Percentiles rank a stretch among this genome's conserved stretches.
These are phyloP conservation scores for Acleris holmiana DNA, from an alignment of 2,888 invertebrate species.

Conservation along the genomic window DNA sequence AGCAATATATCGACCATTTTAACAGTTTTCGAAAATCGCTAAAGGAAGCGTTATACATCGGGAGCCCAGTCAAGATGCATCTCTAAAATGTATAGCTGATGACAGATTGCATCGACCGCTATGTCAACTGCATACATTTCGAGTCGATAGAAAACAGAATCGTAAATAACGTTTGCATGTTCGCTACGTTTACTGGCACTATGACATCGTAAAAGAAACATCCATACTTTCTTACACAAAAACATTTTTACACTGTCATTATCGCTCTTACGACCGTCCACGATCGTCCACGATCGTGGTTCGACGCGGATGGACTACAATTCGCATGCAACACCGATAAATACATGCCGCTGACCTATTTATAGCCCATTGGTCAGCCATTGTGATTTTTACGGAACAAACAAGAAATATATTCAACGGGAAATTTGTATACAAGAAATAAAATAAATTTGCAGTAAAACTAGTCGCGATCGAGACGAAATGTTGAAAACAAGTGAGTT, in stretches of 20 bases:
- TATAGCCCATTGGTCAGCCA: conserved; percentile 20
- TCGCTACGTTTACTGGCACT: too few relatives aligned
- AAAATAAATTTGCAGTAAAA: neutral
- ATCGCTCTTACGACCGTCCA: too few relatives aligned
- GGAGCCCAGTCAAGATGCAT: too few relatives aligned
- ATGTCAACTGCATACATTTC: too few relatives aligned
- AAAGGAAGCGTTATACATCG: too few relatives aligned
- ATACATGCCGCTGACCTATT: conserved; percentile 7
- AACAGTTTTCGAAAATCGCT: too few relatives aligned
- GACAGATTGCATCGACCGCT: too few relatives aligned
- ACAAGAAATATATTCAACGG: conserved; percentile 16
- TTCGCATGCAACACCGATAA: conserved; percentile 23
- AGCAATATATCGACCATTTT: too few relatives aligned
- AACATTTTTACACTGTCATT: neutral
- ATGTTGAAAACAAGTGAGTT: neutral
- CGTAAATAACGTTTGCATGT: too few relatives aligned
- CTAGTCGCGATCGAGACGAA: neutral
- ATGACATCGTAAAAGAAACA: too few relatives aligned
- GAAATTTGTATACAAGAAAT: conserved; percentile 10
- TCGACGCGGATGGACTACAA: conserved; percentile 9
- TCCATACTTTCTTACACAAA: neutral
- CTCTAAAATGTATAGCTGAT: too few relatives aligned
- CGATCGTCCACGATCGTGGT: neutral
- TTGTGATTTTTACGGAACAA: conserved; percentile 21
- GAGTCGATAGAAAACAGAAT: too few relatives aligned